Conservation (phyloP, 2,113 vertebrate genomes). For the Rhinichthys klamathensis region DNA sequence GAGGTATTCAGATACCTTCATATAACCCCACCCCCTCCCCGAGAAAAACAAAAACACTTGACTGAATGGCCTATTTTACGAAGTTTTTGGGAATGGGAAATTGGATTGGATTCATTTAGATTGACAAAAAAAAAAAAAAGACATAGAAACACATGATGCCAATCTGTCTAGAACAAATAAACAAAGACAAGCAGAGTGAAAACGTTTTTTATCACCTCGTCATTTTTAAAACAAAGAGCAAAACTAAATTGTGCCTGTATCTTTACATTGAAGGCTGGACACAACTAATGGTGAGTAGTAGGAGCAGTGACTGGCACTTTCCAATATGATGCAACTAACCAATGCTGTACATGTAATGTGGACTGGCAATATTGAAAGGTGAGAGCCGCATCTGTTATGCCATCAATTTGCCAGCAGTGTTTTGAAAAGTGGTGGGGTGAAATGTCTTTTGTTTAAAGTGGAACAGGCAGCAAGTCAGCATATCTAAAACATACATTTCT, state of each 20-base stretch:
- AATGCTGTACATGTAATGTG: not conserved
- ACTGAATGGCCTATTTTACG: no score
- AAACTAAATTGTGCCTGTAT: not conserved
- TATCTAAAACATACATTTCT: conserved; percentile 3
- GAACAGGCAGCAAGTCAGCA: not conserved
- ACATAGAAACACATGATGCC: no score
- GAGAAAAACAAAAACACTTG: no score
- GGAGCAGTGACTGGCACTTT: conserved; percentile 1
- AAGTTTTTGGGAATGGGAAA: no score
- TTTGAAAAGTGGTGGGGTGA: not conserved
- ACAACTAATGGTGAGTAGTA: not conserved
- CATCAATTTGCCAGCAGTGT: not conserved
- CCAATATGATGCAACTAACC: not conserved
- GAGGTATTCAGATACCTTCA: no score
- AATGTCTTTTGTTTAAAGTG: not conserved
- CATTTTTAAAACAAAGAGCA: not conserved
- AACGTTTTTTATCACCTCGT: not conserved
- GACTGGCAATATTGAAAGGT: not conserved
- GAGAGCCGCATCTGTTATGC: not conserved
- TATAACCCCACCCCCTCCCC: no score
- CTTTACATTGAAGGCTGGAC: not conserved
- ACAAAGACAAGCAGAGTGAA: not conserved
- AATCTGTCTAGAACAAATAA: not conserved
- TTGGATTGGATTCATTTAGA: no score
- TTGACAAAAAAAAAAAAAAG: no score